A percentile compares a stretch with the other conserved stretches of the same genome.
phyloP scores from a whole-genome alignment of 2,888 invertebrate genomes.

The Dione vanillae region DNA sequence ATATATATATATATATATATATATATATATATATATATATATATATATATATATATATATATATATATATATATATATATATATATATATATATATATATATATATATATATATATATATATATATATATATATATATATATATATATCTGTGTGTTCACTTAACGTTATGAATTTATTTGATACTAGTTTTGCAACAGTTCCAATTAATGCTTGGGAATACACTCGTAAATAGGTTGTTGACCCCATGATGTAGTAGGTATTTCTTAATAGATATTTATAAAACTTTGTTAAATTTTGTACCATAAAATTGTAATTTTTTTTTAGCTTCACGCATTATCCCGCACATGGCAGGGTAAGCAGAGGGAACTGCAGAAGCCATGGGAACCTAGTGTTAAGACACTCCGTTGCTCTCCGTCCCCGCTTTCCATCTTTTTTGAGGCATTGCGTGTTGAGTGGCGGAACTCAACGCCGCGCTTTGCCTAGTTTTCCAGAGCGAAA shows the following conservation, averaged over 20 bases:
- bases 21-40: background rate
- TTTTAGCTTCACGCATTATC: no score
- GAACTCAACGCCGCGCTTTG: no score
- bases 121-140: no score
- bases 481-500: no score
- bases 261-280: conserved; percentile 39
- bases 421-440: no score
- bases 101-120: background rate
- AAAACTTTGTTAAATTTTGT: background rate
- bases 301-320: no score
- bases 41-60: background rate
- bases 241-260: conserved; percentile 57
- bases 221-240: conserved; percentile 44
- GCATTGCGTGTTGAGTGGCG: no score
- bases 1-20: background rate
- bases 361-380: no score
- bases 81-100: background rate
- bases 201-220: conserved; percentile 42
- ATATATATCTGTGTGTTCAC: background rate
- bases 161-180: conserved; percentile 30
- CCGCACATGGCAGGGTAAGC: no score
- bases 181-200: conserved; percentile 41
- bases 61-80: background rate
- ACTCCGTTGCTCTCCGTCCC: no score
- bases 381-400: no score